These are phyloP conservation scores for Philhelius pedissequus DNA, from an alignment of 2,888 invertebrate species.

Conservation along the genomic window DNA sequence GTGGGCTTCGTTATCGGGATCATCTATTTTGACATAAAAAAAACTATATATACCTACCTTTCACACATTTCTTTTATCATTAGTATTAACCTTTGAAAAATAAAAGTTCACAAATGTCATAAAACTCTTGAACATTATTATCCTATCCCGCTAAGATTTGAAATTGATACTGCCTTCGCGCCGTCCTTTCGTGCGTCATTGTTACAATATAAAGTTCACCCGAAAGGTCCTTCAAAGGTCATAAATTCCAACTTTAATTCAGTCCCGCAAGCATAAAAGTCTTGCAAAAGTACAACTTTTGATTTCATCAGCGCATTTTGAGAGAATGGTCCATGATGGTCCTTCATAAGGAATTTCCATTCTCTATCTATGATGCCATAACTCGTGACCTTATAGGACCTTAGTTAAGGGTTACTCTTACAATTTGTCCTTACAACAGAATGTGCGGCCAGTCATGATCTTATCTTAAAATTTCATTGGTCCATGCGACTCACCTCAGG, in stretches of 20 bases:
- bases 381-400: slow-evolving; percentile 10
- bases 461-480: slow-evolving; percentile 26
- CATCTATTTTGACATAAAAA: neutral
- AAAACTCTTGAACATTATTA: neutral
- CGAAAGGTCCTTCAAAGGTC: neutral
- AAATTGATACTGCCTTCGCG: neutral
- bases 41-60: neutral
- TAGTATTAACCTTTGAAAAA: slow-evolving; percentile 1
- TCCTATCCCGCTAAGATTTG: neutral
- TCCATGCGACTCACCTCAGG: slow-evolving; percentile 4
- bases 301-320: neutral
- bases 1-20: neutral
- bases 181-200: neutral
- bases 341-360: neutral
- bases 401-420: neutral
- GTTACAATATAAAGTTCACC: neutral
- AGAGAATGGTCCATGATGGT: slow-evolving; percentile 4
- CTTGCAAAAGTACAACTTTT: neutral
- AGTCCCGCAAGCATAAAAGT: neutral
- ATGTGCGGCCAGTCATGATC: slow-evolving; percentile 12
- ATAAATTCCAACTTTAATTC: neutral
- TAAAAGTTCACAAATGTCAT: neutral
- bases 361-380: neutral
- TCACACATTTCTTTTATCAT: neutral
- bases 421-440: slow-evolving; percentile 4